Evolutionary conservation across 2,797 vertebrate genomes (phyloP).

Genomic region (Hydrolagus colliei): DNA sequence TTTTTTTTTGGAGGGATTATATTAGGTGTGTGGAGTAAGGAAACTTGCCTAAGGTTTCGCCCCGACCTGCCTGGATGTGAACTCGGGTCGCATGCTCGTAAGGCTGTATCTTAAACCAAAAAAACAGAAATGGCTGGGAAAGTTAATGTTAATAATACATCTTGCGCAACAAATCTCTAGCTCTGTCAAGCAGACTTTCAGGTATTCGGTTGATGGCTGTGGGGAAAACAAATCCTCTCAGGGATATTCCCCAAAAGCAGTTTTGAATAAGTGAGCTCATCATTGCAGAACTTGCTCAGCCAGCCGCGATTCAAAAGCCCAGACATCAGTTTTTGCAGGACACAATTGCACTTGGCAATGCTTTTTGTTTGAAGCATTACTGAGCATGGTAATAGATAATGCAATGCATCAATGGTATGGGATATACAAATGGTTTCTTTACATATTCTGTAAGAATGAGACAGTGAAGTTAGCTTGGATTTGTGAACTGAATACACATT

Average conservation of each 20-base stretch:
- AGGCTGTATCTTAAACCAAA: no score
- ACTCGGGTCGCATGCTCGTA: no score
- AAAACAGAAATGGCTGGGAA: no score
- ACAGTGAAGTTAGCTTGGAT: conserved; percentile 35
- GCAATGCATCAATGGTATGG: no score
- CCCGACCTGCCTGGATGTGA: no score
- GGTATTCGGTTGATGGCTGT: neutral
- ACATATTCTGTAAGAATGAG: conserved; percentile 3
- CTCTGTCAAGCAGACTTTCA: neutral
- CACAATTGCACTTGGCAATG: neutral
- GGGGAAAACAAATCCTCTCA: no score
- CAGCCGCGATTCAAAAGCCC: neutral
- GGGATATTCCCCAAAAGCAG: neutral
- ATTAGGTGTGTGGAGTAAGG: no score
- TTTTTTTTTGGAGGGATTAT: no score
- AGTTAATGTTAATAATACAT: neutral
- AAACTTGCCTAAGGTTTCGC: no score
- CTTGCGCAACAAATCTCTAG: no score
- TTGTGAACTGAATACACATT: conserved; percentile 55
- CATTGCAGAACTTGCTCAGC: neutral
- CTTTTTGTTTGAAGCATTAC: neutral
- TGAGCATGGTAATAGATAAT: neutral
- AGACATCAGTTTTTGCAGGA: neutral
- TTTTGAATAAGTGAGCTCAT: neutral
- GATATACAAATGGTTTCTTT: neutral